Evolutionary conservation across 2,888 invertebrate species (phyloP).

Genomic region (Lithophane semibrunnea): DNA sequence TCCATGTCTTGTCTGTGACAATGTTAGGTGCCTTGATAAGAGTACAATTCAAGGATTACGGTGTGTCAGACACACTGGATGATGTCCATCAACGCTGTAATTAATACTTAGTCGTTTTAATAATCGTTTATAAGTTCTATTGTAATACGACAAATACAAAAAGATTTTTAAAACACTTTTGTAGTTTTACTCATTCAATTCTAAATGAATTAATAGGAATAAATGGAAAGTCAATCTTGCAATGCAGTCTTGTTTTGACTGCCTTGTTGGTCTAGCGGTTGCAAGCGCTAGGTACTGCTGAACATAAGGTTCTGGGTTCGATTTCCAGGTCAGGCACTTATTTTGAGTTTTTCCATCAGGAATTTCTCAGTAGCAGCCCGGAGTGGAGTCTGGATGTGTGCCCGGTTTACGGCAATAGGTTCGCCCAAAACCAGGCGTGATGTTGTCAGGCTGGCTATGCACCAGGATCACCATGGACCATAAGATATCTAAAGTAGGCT

Average conservation of each 20-base stretch:
- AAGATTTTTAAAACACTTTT: slow-evolving; percentile 68
- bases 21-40: slow-evolving; percentile 68
- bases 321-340: background rate
- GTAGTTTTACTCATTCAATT: slow-evolving; percentile 58
- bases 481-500: background rate
- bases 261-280: background rate
- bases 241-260: background rate
- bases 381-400: background rate
- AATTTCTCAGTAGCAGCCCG: background rate
- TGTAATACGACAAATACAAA: slow-evolving; percentile 79
- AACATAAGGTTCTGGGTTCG: background rate
- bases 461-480: background rate
- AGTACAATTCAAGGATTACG: slow-evolving; percentile 67
- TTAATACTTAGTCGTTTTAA: slow-evolving; percentile 70
- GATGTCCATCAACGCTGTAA: slow-evolving; percentile 61
- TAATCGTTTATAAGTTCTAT: slow-evolving; percentile 71
- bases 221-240: background rate
- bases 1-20: slow-evolving; percentile 65
- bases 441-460: background rate
- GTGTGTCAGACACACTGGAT: slow-evolving; percentile 64
- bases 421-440: background rate
- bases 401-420: background rate
- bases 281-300: background rate
- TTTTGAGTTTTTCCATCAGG: background rate
- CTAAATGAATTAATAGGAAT: background rate